phyloP scores from a whole-genome alignment of 1,140 invertebrate genomes.

The Drosophila quadrilineata region DNA sequence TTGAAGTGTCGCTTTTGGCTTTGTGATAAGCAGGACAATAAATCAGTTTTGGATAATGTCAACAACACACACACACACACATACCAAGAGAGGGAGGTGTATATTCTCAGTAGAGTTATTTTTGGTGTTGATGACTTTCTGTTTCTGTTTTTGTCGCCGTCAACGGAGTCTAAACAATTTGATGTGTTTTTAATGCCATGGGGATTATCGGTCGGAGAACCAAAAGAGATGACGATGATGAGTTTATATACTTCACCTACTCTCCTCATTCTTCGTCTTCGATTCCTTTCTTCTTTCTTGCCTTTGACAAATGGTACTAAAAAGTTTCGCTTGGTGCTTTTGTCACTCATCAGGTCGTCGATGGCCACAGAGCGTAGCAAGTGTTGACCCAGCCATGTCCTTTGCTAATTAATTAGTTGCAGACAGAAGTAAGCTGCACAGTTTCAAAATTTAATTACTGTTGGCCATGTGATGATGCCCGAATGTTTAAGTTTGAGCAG shows the following conservation, averaged over 20 bases:
- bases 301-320: conserved; percentile 59
- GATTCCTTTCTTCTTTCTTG: neutral
- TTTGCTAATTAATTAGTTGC: conserved; percentile 65
- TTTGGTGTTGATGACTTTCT: conserved; percentile 55
- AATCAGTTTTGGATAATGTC: conserved; percentile 73
- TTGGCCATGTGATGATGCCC: conserved; percentile 32
- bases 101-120: conserved; percentile 28
- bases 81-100: neutral
- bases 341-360: neutral
- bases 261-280: too few species aligned
- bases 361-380: neutral
- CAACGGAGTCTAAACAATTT: conserved; percentile 46
- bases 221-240: conserved; percentile 1
- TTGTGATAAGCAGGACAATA: conserved; percentile 67
- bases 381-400: conserved; percentile 58
- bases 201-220: conserved; percentile 40
- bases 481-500: neutral
- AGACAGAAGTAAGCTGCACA: conserved; percentile 28
- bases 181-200: conserved; percentile 71
- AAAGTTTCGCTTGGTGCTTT: conserved; percentile 21
- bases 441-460: conserved; percentile 68
- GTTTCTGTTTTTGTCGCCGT: conserved; percentile 9
- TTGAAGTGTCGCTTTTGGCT: conserved; percentile 52
- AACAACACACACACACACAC: conserved; percentile 17
- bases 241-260: too few species aligned